Percentiles rank a stretch among this genome's conserved stretches.
phyloP scores from a whole-genome alignment of 2,888 invertebrate genomes.

The Stratiomys singularior region DNA sequence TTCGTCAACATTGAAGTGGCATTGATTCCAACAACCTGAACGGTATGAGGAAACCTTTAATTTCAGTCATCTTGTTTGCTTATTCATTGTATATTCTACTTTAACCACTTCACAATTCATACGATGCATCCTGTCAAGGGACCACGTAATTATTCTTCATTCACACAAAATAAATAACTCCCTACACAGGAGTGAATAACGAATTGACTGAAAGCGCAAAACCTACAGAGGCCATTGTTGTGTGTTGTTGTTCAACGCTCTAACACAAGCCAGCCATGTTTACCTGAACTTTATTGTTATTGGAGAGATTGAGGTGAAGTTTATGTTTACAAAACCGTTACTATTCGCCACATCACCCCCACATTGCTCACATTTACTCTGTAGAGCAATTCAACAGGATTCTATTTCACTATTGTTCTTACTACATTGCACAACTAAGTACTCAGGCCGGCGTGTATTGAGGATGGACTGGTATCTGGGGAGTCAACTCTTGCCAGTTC shows the following conservation, averaged over 20 bases:
- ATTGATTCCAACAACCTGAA: no score
- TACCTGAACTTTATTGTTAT: not conserved
- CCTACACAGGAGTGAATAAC: not conserved
- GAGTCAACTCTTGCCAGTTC: not conserved
- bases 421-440: no score
- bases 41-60: no score
- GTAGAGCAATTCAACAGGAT: not conserved
- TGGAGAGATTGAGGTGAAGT: conserved; percentile 1
- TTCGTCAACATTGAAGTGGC: no score
- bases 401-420: conserved; percentile 7
- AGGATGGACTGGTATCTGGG: not conserved
- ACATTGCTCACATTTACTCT: not conserved
- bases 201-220: not conserved
- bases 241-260: not conserved
- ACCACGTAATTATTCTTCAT: not conserved
- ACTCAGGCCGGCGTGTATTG: not conserved
- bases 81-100: no score
- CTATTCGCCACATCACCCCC: not conserved
- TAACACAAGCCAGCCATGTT: not conserved
- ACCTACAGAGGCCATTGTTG: conserved; percentile 1
- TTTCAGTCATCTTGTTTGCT: no score
- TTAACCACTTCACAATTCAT: no score
- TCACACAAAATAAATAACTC: not conserved
- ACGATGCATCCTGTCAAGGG: not conserved
- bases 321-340: not conserved